Evolutionary conservation across 1,140 invertebrate species (phyloP).

Genomic region (Drosophila sturtevanti): DNA sequence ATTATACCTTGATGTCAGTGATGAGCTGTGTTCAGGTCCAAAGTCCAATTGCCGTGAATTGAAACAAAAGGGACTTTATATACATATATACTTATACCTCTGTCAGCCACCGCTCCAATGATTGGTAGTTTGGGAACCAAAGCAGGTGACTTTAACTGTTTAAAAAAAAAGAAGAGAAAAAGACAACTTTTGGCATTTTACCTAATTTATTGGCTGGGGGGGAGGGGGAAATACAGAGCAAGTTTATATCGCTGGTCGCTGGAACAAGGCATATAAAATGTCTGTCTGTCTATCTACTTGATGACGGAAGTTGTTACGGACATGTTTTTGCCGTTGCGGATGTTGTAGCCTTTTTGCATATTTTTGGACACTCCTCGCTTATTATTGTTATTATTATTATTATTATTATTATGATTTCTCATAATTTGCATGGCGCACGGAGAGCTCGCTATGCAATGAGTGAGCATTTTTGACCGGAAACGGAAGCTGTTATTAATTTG

Average conservation of each 20-base stretch:
- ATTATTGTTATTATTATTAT: constrained; percentile 67
- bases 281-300: constrained; percentile 22
- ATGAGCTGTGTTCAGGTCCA: constrained; percentile 58
- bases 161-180: constrained; percentile 23
- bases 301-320: constrained; percentile 71
- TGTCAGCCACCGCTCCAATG: not conserved
- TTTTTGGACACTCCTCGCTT: constrained; percentile 43
- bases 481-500: constrained; percentile 78
- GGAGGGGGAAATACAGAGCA: not conserved
- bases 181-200: constrained; percentile 67
- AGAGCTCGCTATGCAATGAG: not conserved
- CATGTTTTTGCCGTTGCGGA: constrained; percentile 66
- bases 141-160: constrained; percentile 70
- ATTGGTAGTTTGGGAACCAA: constrained; percentile 67
- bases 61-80: constrained; percentile 61
- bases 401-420: constrained; percentile 50
- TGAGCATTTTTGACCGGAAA: constrained; percentile 66
- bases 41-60: constrained; percentile 69
- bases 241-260: constrained; percentile 30
- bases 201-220: constrained; percentile 44
- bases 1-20: constrained; percentile 75
- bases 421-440: constrained; percentile 1
- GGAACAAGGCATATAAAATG: constrained; percentile 31
- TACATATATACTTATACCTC: not conserved
- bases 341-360: constrained; percentile 22